Conservation (phyloP, 2,113 vertebrate genomes). For the Heterocephalus glaber region DNA sequence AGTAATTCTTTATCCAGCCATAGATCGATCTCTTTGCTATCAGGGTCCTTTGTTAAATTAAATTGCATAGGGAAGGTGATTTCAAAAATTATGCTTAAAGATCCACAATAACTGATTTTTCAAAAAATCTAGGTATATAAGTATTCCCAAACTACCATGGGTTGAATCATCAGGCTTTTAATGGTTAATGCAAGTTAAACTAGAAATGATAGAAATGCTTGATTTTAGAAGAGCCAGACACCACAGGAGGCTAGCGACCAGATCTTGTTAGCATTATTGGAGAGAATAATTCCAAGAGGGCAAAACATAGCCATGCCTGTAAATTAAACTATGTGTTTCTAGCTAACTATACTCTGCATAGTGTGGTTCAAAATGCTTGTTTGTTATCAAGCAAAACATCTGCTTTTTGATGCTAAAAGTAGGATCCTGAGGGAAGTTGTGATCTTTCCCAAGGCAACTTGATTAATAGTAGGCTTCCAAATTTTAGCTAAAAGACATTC, state of each 20-base stretch:
- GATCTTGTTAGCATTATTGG: background rate
- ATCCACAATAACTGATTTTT: slow-evolving; percentile 29
- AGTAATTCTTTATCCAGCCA: background rate
- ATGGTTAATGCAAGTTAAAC: slow-evolving; percentile 35
- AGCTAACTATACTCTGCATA: slow-evolving; percentile 63
- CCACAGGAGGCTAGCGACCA: background rate
- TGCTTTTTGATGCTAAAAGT: slow-evolving; percentile 76
- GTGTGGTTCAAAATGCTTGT: slow-evolving; percentile 55
- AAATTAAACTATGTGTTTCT: slow-evolving; percentile 68
- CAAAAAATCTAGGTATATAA: background rate
- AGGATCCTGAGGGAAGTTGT: slow-evolving; percentile 69
- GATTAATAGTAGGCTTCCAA: slow-evolving; percentile 77
- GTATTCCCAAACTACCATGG: background rate
- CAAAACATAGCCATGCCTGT: background rate
- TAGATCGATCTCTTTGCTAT: background rate
- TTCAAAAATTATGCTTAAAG: slow-evolving; percentile 3
- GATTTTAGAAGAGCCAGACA: background rate
- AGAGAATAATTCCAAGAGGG: slow-evolving; percentile 42
- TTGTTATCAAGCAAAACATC: slow-evolving; percentile 76
- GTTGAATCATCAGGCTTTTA: slow-evolving; percentile 34
- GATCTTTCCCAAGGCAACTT: slow-evolving; percentile 76
- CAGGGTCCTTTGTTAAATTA: background rate
- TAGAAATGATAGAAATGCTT: slow-evolving; percentile 37
- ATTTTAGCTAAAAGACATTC: slow-evolving; percentile 66
- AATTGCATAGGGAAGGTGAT: background rate